Percentiles rank a stretch among this genome's conserved stretches.
Conservation (phyloP, 2,113 vertebrate genomes). For the Spea multiplicata region DNA sequence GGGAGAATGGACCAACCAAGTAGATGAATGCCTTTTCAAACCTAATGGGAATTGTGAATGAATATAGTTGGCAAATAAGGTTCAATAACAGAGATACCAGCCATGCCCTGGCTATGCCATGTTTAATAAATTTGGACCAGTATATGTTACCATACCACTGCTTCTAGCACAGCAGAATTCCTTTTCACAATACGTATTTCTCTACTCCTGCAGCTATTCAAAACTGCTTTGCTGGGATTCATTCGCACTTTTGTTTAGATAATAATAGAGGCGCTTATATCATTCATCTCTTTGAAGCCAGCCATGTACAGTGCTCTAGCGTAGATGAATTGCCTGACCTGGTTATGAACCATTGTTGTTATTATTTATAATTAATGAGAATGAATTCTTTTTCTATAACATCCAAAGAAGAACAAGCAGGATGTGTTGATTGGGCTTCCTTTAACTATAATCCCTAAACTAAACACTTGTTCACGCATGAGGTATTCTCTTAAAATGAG, state of each 20-base stretch:
- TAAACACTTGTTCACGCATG: slow-evolving; percentile 39
- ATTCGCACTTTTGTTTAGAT: slow-evolving; percentile 40
- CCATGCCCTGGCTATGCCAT: background rate
- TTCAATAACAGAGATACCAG: background rate
- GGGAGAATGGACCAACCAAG: background rate
- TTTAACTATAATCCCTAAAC: slow-evolving; percentile 38
- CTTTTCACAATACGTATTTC: slow-evolving; percentile 20
- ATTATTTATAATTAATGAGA: slow-evolving; percentile 44
- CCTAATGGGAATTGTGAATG: background rate
- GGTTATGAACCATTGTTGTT: slow-evolving; percentile 47
- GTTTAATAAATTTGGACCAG: background rate
- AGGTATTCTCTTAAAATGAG: slow-evolving; percentile 20
- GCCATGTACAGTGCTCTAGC: slow-evolving; percentile 30
- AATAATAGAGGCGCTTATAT: slow-evolving; percentile 43
- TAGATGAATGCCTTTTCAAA: too few species aligned
- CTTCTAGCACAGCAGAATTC: slow-evolving; percentile 9
- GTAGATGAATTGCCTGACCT: slow-evolving; percentile 41
- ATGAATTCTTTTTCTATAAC: slow-evolving; percentile 32
- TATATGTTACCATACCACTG: slow-evolving; percentile 6
- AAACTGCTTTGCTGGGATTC: slow-evolving; percentile 15
- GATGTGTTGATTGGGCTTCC: slow-evolving; percentile 44
- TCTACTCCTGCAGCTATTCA: slow-evolving; percentile 29
- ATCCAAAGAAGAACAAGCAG: slow-evolving; percentile 10
- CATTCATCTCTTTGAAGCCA: slow-evolving; percentile 44
- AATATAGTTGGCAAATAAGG: background rate